Base-by-base conservation (phyloP, 2,797 vertebrate genomes). In the Novumbra hubbsi region DNA sequence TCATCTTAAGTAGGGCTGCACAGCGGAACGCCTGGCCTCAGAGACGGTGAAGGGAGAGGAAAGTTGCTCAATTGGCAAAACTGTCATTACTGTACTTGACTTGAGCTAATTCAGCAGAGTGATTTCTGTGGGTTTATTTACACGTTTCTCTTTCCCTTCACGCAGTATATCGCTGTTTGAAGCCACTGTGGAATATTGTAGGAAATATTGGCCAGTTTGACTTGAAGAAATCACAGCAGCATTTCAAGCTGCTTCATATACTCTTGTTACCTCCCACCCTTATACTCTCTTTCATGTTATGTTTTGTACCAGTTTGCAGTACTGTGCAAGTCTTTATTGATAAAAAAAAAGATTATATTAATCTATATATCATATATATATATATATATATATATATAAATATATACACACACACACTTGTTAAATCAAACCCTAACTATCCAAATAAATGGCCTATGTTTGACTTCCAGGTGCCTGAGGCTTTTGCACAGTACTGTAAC, bases 1-100 rank as follows among this genome's bases (percentile, higher is more conserved):
- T 73, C 50, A 52, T 68, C 72, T 45, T 73, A 73, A 73, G 21
- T 72, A 71, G 76, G 71, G 66, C 76, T 70, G 50, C 67, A 68
- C n/a, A 68, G 17, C 66, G 27, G 38, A 68, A 38, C 21, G 55
- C 68, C 38, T 9, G 24, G 3, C 45, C 60, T 32, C 12, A 8
- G 73, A 41, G 73, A 68, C n/a, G 14, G 27, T 16, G 16, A 17
- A 38, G 30, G 28, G 12, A 60, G 19, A 21, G 17, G 8, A 32
- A 55, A 67, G 30, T 24, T 57, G 64, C 64, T 41, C 64, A 52
- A 60, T 62, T n/a, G 6, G 48, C 73, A 69, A 57, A 74, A n/a
- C 21, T 48, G 27, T 67, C 50, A 28, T 69, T 74, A 57, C 16
- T 32, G 62, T 7, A n/a, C n/a, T n/a, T 16, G 16, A 71, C 45